These are phyloP conservation scores for Amphiduros pacificus DNA, from an alignment of 2,888 invertebrate species.

Conservation along the genomic window DNA sequence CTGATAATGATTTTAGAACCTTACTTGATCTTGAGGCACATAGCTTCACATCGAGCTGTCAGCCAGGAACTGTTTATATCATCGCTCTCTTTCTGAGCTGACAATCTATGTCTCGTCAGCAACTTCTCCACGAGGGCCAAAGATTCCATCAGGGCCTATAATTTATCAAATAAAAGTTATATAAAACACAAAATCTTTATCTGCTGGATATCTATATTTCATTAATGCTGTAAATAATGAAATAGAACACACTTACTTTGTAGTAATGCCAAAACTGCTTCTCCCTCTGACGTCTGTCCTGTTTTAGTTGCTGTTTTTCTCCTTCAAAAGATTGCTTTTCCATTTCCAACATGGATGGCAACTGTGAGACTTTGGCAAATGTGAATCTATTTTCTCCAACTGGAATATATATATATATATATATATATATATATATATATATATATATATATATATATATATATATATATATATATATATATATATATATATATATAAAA, in stretches of 20 bases:
- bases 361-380: slow-evolving; percentile 44
- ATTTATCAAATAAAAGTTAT: background rate
- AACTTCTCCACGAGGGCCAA: slow-evolving; percentile 41
- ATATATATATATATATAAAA: too few relatives aligned
- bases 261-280: slow-evolving; percentile 48
- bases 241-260: slow-evolving; percentile 34
- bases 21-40: slow-evolving; percentile 51
- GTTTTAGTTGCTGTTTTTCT: slow-evolving; percentile 35
- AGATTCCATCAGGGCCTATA: slow-evolving; percentile 44
- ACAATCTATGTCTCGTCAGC: slow-evolving; percentile 40
- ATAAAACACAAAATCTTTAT: background rate
- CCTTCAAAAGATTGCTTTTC: slow-evolving; percentile 38
- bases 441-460: too few relatives aligned
- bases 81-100: slow-evolving; percentile 42
- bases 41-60: slow-evolving; percentile 45
- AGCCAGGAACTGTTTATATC: slow-evolving; percentile 44
- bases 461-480: too few relatives aligned
- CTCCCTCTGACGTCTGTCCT: slow-evolving; percentile 37
- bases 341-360: slow-evolving; percentile 47
- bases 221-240: background rate
- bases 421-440: too few relatives aligned
- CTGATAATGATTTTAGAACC: too few relatives aligned
- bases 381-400: slow-evolving; percentile 34
- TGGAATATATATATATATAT: slow-evolving; percentile 10
- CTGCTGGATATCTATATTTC: background rate